These are phyloP conservation scores for Epicampocera succincta DNA, from an alignment of 2,888 invertebrate species.

Conservation along the genomic window DNA sequence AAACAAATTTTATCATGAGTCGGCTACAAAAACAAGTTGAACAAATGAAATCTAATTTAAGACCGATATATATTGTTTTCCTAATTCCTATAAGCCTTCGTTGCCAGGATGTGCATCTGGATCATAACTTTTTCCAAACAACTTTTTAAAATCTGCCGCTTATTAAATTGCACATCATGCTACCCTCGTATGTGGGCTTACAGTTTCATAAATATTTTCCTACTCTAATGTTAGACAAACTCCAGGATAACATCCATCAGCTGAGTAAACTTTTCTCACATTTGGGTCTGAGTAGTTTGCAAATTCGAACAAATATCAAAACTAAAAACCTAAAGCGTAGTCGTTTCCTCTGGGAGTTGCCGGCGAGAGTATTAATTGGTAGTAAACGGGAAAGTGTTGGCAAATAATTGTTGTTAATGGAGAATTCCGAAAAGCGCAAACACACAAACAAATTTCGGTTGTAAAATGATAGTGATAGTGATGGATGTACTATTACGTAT, in stretches of 20 bases:
- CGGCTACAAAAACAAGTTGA: no score
- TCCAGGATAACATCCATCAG: conserved; percentile 70
- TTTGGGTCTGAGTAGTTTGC: neutral
- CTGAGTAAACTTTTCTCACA: conserved; percentile 54
- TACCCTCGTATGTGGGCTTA: conserved; percentile 56
- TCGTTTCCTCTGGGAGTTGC: neutral
- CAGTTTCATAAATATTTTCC: conserved; percentile 31
- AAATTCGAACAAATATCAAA: neutral
- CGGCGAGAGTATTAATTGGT: conserved; percentile 14
- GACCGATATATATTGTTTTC: no score
- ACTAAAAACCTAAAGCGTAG: conserved; percentile 6
- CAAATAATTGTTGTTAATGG: neutral
- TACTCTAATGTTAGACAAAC: conserved; percentile 52
- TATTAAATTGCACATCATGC: conserved; percentile 45
- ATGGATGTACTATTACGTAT: no score
- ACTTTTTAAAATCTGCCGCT: no score
- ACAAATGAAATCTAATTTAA: no score
- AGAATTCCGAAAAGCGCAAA: neutral
- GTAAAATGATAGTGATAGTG: neutral
- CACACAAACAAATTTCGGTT: neutral
- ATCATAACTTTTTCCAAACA: no score
- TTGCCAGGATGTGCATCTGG: no score
- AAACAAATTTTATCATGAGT: no score
- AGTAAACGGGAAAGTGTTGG: neutral
- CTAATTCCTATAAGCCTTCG: no score